Evolutionary conservation across 2,888 invertebrate genomes (phyloP).

Genomic region (Pandemis corylana): DNA sequence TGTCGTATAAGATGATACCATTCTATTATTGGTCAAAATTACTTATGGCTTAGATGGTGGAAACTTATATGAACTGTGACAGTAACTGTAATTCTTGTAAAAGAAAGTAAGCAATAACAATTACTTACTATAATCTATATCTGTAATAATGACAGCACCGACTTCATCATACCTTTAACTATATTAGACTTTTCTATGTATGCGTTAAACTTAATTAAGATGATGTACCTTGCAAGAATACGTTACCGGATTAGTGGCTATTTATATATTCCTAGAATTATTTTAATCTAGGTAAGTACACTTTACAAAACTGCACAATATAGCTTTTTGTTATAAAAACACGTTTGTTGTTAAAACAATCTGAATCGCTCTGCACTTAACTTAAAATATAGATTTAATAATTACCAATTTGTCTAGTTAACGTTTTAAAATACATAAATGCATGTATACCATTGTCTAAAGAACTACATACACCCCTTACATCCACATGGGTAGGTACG

Average conservation of each 20-base stretch:
- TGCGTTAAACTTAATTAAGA: neutral
- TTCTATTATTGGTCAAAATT: too few relatives aligned
- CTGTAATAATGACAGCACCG: neutral
- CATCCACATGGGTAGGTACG: too few relatives aligned
- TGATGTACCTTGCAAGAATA: conserved; percentile 2
- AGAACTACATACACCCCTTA: neutral
- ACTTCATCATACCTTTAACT: neutral
- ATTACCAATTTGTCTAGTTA: neutral
- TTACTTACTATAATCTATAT: neutral
- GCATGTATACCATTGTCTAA: conserved; percentile 1
- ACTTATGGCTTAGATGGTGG: too few relatives aligned
- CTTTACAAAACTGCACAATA: too few relatives aligned
- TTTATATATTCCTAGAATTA: neutral
- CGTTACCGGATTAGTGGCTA: neutral
- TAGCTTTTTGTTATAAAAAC: too few relatives aligned
- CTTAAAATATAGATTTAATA: too few relatives aligned
- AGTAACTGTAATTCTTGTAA: too few relatives aligned
- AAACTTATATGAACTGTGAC: too few relatives aligned
- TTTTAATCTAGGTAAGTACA: neutral
- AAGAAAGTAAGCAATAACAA: too few relatives aligned
- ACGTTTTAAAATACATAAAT: neutral
- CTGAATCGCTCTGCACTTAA: too few relatives aligned
- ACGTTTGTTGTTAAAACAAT: too few relatives aligned
- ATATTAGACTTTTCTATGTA: neutral
- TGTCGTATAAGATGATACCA: too few relatives aligned